Percentiles rank a stretch among this genome's conserved stretches.
Evolutionary conservation across 2,797 vertebrate genomes (phyloP).

Genomic region (Threskiornis aethiopicus): DNA sequence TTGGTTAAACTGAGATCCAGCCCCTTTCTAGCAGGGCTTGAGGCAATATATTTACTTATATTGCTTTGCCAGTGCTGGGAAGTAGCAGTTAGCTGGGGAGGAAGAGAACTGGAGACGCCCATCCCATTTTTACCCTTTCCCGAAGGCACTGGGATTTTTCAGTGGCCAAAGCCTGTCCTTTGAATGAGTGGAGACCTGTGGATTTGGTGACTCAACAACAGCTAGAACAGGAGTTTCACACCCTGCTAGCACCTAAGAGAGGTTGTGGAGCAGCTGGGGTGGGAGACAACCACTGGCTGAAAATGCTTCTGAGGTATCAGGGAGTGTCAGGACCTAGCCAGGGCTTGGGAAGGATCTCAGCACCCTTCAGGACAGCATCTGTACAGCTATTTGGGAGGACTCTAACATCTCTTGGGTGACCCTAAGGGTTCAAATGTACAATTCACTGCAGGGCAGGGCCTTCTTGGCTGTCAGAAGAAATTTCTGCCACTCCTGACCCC

Average conservation of each 20-base stretch:
- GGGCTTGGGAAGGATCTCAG: background rate
- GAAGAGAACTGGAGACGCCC: background rate
- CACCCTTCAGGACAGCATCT: background rate
- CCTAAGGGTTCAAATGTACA: background rate
- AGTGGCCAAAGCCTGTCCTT: background rate
- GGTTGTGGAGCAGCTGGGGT: background rate
- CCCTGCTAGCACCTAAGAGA: background rate
- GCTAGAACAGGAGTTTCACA: background rate
- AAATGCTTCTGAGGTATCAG: background rate
- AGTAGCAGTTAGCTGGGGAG: background rate
- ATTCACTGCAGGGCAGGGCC: background rate
- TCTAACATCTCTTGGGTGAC: background rate
- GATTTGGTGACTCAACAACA: background rate
- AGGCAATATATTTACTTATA: background rate
- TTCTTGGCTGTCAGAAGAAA: background rate
- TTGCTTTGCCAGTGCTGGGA: background rate
- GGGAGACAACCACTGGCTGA: background rate
- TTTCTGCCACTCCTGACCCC: background rate
- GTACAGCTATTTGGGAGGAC: background rate
- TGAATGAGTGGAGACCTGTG: background rate
- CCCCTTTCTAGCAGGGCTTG: background rate
- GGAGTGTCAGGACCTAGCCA: background rate
- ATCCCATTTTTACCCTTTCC: background rate
- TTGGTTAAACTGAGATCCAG: background rate
- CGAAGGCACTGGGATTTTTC: background rate